Conservation (phyloP, 2,888 invertebrate species). For the Gymnosoma rotundatum region DNA sequence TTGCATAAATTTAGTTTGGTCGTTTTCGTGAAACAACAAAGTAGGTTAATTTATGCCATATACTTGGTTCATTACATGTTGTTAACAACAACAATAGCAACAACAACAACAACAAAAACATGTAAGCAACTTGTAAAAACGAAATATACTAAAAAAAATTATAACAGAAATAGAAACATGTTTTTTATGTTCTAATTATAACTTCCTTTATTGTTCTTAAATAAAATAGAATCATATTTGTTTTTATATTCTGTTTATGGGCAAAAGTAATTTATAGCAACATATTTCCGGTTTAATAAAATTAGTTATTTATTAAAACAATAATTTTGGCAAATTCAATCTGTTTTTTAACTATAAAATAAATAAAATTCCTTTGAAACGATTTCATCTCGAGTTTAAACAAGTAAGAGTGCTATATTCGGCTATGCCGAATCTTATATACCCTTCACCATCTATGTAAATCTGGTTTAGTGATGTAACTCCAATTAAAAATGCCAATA, state of each 20-base stretch:
- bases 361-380: background rate
- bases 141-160: slow-evolving; percentile 14
- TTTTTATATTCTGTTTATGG: slow-evolving; percentile 60
- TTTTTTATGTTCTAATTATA: slow-evolving; percentile 59
- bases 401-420: no score
- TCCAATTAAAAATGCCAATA: no score
- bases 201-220: slow-evolving; percentile 43
- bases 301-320: slow-evolving; percentile 1
- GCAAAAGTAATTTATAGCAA: slow-evolving; percentile 52
- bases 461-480: no score
- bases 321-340: background rate
- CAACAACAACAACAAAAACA: slow-evolving; percentile 2
- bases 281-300: slow-evolving; percentile 52
- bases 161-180: slow-evolving; percentile 44
- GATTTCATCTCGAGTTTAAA: background rate
- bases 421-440: no score
- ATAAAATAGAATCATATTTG: slow-evolving; percentile 32
- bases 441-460: no score
- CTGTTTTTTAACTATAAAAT: background rate
- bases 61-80: slow-evolving; percentile 32
- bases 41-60: slow-evolving; percentile 67
- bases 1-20: slow-evolving; percentile 58
- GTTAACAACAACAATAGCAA: slow-evolving; percentile 34
- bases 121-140: background rate
- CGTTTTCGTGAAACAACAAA: slow-evolving; percentile 55